Conservation (phyloP, 2,797 vertebrate genomes). For the Urocyon cinereoargenteus region DNA sequence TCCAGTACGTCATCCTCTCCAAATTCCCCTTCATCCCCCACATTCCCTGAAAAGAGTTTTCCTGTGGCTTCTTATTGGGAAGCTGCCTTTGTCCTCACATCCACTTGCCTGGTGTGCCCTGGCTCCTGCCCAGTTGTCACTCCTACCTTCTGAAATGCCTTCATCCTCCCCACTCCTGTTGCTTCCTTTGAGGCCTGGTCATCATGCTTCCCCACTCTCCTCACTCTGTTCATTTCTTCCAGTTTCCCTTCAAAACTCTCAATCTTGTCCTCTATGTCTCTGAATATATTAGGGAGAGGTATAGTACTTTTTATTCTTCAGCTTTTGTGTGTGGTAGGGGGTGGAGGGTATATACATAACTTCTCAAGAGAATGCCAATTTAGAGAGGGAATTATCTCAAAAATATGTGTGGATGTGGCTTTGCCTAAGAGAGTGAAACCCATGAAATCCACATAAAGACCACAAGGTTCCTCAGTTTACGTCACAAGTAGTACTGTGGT, state of each 20-base stretch:
- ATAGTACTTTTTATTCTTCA: not conserved
- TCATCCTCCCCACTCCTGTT: no score
- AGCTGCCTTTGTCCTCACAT: not conserved
- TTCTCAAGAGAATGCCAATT: not conserved
- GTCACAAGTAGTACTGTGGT: not conserved
- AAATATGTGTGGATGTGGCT: not conserved
- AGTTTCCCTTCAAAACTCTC: not conserved
- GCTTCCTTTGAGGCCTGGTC: no score
- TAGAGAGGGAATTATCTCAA: not conserved
- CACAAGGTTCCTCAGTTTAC: not conserved
- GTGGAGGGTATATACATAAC: not conserved
- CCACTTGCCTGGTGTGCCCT: no score
- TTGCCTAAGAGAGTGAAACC: not conserved
- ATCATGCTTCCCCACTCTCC: accelerated
- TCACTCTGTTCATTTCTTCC: not conserved
- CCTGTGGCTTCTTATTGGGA: not conserved
- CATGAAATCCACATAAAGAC: not conserved
- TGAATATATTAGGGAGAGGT: not conserved
- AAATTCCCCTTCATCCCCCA: not conserved
- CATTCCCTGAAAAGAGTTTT: not conserved
- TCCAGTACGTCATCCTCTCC: not conserved
- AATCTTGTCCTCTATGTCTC: not conserved
- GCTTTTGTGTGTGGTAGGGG: not conserved
- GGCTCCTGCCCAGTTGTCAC: not conserved
- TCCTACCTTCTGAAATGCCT: accelerated